Evolutionary conservation across 2,888 invertebrate genomes (phyloP), one percentile per base, ranked within the genome.

Genomic region (Parnassius mnemosyne): DNA sequence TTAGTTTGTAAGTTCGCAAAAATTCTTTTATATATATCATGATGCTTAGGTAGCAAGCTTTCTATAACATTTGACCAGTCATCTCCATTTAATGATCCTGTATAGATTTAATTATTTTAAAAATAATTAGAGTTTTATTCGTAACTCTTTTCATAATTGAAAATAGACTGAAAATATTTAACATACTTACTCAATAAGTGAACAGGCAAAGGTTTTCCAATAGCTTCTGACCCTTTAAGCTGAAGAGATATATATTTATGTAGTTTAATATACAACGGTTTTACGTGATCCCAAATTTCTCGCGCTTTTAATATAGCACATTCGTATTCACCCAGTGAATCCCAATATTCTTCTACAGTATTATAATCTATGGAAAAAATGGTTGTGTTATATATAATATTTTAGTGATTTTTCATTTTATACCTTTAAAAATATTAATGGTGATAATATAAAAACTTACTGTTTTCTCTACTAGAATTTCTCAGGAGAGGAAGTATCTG

Each of bases 21-120:
- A 13, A 92, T 74, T 76, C 90, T 89, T 52, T 89, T 81, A 69
- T 90, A 92, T 60, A 92, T 78, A 57, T 87, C 88, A 16, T 89
- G 80, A 70, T 92, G 92, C 76, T 93, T 90, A n/a, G 93, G 93
- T 41, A 93, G 74, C 61, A 93, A 71, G 66, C 79, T 85, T 71
- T 93, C 93, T 65, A 93, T 92, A 53, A 93, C 71, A 71, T 91
- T 89, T 5, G 91, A 92, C 93, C 93, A 94, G 73, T 94, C 93
- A 52, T 92, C 90, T 63, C 93, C 93, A n/a, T 84, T 86, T 57
- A 92, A 79, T 2, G 93, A 92, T 69, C 87, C 93, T 93, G 80
- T n/a, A 83, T 51, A 51, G 25, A 46, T 12, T 13, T 9, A 47
- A 25, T 25, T 25, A 25, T 25, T 25, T 25, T 54, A 41, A n/a